A percentile compares a stretch with the other conserved stretches of the same genome.
These are phyloP conservation scores for Lacerta bilineata DNA, from an alignment of 2,797 vertebrate species.

Conservation along the genomic window DNA sequence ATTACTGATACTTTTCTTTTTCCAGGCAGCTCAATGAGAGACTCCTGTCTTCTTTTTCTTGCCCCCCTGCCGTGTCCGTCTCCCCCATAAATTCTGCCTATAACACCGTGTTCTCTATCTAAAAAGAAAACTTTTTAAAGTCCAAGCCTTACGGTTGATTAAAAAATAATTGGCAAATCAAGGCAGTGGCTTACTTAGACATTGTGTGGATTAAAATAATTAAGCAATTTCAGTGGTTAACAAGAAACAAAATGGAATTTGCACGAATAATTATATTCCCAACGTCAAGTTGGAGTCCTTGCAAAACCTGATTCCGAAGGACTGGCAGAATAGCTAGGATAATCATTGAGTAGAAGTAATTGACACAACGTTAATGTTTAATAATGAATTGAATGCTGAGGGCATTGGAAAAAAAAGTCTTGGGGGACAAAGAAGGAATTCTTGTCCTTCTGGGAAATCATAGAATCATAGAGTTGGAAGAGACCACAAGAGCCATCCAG, in stretches of 20 bases:
- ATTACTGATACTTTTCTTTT: conserved; percentile 77
- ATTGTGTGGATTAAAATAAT: conserved; percentile 68
- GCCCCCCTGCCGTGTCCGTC: background rate
- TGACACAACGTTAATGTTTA: conserved; percentile 79
- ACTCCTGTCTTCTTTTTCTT: background rate
- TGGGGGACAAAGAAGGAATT: conserved; percentile 25
- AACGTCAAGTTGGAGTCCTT: conserved; percentile 62
- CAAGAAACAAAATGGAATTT: conserved; percentile 74
- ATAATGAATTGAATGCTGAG: conserved; percentile 72
- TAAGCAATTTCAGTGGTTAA: conserved; percentile 67
- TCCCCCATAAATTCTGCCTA: background rate
- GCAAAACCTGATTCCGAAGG: conserved; percentile 58
- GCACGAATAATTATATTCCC: conserved; percentile 70
- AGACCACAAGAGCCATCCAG: too few species aligned
- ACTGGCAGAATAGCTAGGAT: conserved; percentile 71
- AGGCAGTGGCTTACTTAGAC: conserved; percentile 65
- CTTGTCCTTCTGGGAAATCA: conserved; percentile 58
- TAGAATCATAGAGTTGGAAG: too few species aligned
- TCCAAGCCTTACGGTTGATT: conserved; percentile 66
- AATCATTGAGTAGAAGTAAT: conserved; percentile 77
- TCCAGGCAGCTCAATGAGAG: conserved; percentile 55
- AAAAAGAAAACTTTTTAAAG: conserved; percentile 67
- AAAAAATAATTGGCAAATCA: conserved; percentile 73
- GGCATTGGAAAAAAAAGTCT: conserved; percentile 33
- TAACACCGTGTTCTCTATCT: conserved; percentile 31